phyloP scores from a whole-genome alignment of 2,888 invertebrate species.

The Heterodera filipjevi region DNA sequence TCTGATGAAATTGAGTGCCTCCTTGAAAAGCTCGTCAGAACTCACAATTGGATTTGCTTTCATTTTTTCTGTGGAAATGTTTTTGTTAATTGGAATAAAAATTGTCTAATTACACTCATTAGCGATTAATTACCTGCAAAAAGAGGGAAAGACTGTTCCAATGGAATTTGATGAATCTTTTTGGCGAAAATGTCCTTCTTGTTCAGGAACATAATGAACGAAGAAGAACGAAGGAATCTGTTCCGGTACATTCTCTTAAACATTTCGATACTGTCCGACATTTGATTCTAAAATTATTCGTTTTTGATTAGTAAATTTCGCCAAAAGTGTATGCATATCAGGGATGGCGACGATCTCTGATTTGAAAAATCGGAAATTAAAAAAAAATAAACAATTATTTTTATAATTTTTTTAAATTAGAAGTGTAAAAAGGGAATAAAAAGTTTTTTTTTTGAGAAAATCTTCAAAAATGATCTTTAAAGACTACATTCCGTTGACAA shows the following conservation, averaged over 20 bases:
- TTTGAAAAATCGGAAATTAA: no score
- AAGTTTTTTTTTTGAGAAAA: no score
- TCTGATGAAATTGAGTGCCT: constrained; percentile 6
- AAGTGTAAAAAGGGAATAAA: no score
- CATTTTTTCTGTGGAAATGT: not conserved
- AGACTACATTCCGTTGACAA: no score
- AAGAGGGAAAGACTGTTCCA: not conserved
- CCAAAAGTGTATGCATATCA: no score
- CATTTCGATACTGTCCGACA: constrained; percentile 30
- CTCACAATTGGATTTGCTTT: not conserved
- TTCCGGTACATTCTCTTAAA: constrained; percentile 22
- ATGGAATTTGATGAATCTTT: constrained; percentile 26
- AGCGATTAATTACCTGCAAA: not conserved
- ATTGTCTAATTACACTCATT: not conserved
- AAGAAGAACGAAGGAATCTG: constrained; percentile 22
- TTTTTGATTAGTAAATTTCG: no score
- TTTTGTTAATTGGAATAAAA: not conserved
- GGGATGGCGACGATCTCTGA: no score
- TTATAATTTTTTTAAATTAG: no score
- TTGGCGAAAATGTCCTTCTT: constrained; percentile 34
- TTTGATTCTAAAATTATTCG: constrained; percentile 30
- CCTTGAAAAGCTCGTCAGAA: not conserved
- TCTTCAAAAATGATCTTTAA: no score
- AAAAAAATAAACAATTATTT: no score
- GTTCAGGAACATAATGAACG: constrained; percentile 33